Evolutionary conservation across 2,113 vertebrate genomes (phyloP).

Genomic region (Elgaria multicarinata): DNA sequence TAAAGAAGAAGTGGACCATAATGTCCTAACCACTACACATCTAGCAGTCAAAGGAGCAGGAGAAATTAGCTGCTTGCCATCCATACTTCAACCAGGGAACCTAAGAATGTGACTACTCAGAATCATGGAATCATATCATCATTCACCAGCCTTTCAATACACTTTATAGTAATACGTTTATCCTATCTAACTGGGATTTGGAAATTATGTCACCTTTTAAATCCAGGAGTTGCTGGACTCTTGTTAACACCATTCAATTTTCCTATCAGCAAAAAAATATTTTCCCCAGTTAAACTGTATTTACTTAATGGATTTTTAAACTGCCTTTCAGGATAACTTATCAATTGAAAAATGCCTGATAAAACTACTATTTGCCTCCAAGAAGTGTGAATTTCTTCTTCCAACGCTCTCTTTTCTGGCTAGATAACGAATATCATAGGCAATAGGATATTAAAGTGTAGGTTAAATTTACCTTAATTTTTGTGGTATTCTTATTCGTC

Average conservation of each 20-base stretch:
- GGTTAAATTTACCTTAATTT: not conserved
- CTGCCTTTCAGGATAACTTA: not conserved
- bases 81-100: not conserved
- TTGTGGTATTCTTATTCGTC: not conserved
- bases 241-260: not conserved
- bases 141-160: not conserved
- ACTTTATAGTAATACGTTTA: not conserved
- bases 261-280: not conserved
- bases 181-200: not conserved
- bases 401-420: not conserved
- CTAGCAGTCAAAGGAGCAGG: not conserved
- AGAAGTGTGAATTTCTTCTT: not conserved
- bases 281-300: no score
- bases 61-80: not conserved
- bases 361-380: not conserved
- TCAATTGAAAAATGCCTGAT: not conserved
- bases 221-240: not conserved
- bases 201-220: not conserved
- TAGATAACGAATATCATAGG: not conserved
- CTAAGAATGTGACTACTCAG: not conserved
- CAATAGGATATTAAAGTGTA: not conserved
- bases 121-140: not conserved
- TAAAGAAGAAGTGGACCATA: no score
- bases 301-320: not conserved
- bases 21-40: not conserved